These are phyloP conservation scores for Arion vulgaris DNA, from an alignment of 1,140 invertebrate genomes.

Conservation along the genomic window DNA sequence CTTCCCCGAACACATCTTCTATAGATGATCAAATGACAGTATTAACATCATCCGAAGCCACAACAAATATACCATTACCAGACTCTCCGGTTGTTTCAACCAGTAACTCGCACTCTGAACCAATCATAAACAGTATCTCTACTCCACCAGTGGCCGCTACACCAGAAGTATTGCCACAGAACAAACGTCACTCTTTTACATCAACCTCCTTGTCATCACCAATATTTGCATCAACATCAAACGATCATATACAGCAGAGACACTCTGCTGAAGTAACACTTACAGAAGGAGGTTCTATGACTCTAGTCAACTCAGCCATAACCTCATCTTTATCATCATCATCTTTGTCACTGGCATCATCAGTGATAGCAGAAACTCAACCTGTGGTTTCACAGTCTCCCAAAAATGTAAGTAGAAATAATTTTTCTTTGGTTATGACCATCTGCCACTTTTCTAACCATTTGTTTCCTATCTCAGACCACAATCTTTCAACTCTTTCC, in stretches of 20 bases:
- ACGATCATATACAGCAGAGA: not conserved
- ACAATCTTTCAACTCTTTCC: too few species aligned
- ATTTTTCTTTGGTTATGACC: too few species aligned
- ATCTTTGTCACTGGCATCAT: not conserved
- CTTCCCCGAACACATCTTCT: not conserved
- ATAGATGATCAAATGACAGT: not conserved
- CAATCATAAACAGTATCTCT: not conserved
- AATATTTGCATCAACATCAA: not conserved
- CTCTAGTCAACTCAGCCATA: slow-evolving; percentile 2
- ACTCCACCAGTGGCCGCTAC: not conserved
- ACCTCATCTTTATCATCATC: not conserved
- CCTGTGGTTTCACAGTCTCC: not conserved
- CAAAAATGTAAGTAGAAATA: slow-evolving; percentile 16
- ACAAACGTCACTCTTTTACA: slow-evolving; percentile 50
- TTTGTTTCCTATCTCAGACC: too few species aligned
- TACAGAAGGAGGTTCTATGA: not conserved
- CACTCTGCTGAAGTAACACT: slow-evolving; percentile 22
- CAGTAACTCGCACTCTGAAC: not conserved
- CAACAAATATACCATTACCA: not conserved
- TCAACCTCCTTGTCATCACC: slow-evolving; percentile 13
- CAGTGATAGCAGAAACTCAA: not conserved
- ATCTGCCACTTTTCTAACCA: too few species aligned
- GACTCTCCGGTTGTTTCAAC: slow-evolving; percentile 2
- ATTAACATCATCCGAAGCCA: not conserved
- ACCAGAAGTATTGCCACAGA: not conserved